These are phyloP conservation scores for Zaprionus kolodkinae DNA, from an alignment of 1,140 invertebrate genomes.

Conservation along the genomic window DNA sequence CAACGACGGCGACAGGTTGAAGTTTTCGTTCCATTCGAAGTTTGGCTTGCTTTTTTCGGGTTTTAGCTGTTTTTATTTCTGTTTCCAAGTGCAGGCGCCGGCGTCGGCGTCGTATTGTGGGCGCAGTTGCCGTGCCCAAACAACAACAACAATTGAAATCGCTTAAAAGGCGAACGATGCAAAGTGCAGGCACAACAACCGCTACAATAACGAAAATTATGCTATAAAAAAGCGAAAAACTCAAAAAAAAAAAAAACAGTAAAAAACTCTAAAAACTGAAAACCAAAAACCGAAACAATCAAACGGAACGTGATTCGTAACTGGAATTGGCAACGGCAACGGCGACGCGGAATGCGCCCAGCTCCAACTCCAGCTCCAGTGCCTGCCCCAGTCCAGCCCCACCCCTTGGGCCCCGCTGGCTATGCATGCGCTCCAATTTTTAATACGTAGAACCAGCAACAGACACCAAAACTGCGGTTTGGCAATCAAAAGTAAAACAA, in stretches of 20 bases:
- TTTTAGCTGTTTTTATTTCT: conserved; percentile 2
- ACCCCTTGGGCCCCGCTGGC: conserved; percentile 35
- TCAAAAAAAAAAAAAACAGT: conserved; percentile 24
- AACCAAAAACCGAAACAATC: conserved; percentile 57
- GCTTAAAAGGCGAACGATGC: conserved; percentile 37
- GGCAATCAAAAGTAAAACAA: conserved; percentile 73
- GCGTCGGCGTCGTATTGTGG: conserved; percentile 52
- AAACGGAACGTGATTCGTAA: conserved; percentile 67
- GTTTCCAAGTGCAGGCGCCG: conserved; percentile 69
- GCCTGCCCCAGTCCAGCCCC: conserved; percentile 15
- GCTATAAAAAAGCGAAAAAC: conserved; percentile 53
- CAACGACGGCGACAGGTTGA: conserved; percentile 60
- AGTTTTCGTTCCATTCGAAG: conserved; percentile 23
- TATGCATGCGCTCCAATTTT: conserved; percentile 63
- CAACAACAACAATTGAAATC: conserved; percentile 15
- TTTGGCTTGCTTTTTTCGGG: conserved; percentile 9
- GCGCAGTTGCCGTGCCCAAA: conserved; percentile 72
- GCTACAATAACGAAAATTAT: conserved; percentile 45
- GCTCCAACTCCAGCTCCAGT: conserved; percentile 8
- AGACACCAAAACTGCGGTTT: conserved; percentile 70
- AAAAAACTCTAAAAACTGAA: conserved; percentile 16
- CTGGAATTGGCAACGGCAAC: conserved; percentile 39
- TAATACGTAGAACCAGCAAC: conserved; percentile 61
- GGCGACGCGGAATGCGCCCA: conserved; percentile 57
- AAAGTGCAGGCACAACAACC: conserved; percentile 56